These are phyloP conservation scores for Zosterops japonicus DNA, from an alignment of 2,113 vertebrate genomes.

Conservation along the genomic window DNA sequence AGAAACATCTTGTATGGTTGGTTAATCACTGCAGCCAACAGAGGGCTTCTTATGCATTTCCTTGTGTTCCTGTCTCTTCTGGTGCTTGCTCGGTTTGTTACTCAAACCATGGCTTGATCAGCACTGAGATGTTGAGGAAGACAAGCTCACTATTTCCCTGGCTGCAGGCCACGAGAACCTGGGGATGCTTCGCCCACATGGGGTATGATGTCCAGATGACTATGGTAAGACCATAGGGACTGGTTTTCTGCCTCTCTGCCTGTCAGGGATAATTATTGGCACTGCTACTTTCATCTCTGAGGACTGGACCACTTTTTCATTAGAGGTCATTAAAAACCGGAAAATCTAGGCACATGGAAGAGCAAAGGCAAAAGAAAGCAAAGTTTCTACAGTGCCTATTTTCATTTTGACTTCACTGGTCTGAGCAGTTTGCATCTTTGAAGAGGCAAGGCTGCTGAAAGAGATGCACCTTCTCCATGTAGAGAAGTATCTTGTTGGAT, in stretches of 20 bases:
- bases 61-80: not conserved
- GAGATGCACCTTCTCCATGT: not conserved
- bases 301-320: not conserved
- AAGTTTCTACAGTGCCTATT: not conserved
- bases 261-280: not conserved
- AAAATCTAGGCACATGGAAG: not conserved
- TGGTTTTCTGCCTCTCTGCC: not conserved
- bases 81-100: accelerated
- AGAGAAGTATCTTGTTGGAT: not conserved
- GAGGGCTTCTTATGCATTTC: not conserved
- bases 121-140: not conserved
- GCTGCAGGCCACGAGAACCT: not conserved
- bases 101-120: accelerated
- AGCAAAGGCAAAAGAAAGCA: not conserved
- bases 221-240: not conserved
- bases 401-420: not conserved
- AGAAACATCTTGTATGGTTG: not conserved
- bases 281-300: not conserved
- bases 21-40: not conserved
- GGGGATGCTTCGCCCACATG: not conserved
- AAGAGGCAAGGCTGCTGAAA: not conserved
- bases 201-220: not conserved
- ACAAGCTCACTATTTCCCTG: accelerated
- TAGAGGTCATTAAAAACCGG: not conserved
- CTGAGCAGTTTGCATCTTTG: not conserved